These are phyloP conservation scores for Sphaerodactylus townsendi DNA, from an alignment of 2,113 vertebrate species.

Conservation along the genomic window DNA sequence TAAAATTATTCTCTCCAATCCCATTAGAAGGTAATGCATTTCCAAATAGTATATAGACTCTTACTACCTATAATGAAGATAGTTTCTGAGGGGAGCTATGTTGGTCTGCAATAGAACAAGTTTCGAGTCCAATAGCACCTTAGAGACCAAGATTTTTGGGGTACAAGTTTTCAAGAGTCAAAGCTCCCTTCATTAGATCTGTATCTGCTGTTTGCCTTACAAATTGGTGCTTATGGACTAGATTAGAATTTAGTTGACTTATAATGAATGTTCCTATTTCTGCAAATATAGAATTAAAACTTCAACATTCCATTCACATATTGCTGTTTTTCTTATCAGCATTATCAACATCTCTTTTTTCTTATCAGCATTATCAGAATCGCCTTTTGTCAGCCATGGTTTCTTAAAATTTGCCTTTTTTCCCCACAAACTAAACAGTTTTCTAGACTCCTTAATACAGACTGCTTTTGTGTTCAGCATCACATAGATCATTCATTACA, in stretches of 20 bases:
- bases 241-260: neutral
- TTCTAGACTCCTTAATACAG: neutral
- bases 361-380: slow-evolving; percentile 62
- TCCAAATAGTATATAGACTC: slow-evolving; percentile 64
- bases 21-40: slow-evolving; percentile 63
- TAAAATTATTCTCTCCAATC: slow-evolving; percentile 51
- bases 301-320: slow-evolving; percentile 69
- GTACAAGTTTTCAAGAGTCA: too few species aligned
- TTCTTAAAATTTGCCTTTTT: slow-evolving; percentile 31
- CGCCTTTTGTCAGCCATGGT: slow-evolving; percentile 52
- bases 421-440: neutral
- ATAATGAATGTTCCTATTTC: slow-evolving; percentile 72
- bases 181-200: too few species aligned
- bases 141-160: too few species aligned
- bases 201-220: too few species aligned
- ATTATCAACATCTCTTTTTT: slow-evolving; percentile 60
- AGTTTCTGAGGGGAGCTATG: too few species aligned
- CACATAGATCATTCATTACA: neutral
- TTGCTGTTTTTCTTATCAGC: slow-evolving; percentile 67
- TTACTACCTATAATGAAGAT: slow-evolving; percentile 74
- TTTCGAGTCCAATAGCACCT: too few species aligned
- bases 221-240: too few species aligned
- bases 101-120: too few species aligned
- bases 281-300: slow-evolving; percentile 71
- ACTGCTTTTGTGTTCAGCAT: neutral